phyloP scores from a whole-genome alignment of 2,888 invertebrate genomes.

The Deilephila porcellus region DNA sequence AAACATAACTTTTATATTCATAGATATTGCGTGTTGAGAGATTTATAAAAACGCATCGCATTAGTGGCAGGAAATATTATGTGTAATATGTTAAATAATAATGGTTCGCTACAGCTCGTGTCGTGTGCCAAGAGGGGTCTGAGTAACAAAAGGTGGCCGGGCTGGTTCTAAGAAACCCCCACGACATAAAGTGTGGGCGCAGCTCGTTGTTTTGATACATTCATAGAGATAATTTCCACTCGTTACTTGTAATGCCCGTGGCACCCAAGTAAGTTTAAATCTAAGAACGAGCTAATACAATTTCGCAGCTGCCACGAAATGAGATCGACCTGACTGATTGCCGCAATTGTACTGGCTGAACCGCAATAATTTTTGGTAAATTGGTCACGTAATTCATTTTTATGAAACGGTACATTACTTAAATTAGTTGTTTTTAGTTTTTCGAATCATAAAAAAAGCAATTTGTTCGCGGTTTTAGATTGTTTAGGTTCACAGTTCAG shows the following conservation, averaged over 20 bases:
- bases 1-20: slow-evolving; percentile 7
- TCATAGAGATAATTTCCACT: slow-evolving; percentile 43
- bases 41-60: slow-evolving; percentile 18
- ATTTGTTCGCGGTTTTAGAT: slow-evolving; percentile 37
- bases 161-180: slow-evolving; percentile 60
- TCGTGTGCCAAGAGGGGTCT: slow-evolving; percentile 28
- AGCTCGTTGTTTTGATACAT: slow-evolving; percentile 48
- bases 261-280: slow-evolving; percentile 40
- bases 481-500: neutral
- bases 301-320: slow-evolving; percentile 44
- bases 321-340: slow-evolving; percentile 43
- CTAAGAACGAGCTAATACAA: slow-evolving; percentile 42
- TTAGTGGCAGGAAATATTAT: slow-evolving; percentile 10
- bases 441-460: slow-evolving; percentile 25
- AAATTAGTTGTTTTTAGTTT: slow-evolving; percentile 41
- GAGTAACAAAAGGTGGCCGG: slow-evolving; percentile 50
- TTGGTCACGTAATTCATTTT: slow-evolving; percentile 43
- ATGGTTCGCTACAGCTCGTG: neutral
- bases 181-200: slow-evolving; percentile 53
- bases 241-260: slow-evolving; percentile 36
- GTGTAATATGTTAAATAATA: slow-evolving; percentile 14
- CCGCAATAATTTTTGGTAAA: slow-evolving; percentile 43
- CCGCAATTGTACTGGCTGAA: slow-evolving; percentile 44
- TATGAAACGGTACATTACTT: slow-evolving; percentile 40
- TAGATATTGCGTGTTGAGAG: slow-evolving; percentile 23